Evolutionary conservation across 2,797 vertebrate species (phyloP), one percentile per base, ranked within the genome.

Genomic region (Alcedo atthis): DNA sequence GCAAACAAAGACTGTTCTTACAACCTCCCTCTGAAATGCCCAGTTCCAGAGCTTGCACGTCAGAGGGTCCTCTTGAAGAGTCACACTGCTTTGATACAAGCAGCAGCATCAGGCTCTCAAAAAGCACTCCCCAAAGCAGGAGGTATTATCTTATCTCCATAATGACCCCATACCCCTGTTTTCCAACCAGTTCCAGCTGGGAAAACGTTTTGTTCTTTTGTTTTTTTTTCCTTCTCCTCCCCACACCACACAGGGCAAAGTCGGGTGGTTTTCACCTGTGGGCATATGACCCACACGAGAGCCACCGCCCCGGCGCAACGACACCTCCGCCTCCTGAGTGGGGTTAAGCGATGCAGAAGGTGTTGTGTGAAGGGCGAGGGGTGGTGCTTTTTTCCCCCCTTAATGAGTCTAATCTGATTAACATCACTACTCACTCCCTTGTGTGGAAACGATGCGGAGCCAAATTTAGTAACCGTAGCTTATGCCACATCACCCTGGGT

Each of bases 401-500:
- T 93, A 83, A 92, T 92, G 88, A 96, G 86, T 90, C 94, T 96
- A 95, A 95, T 95, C 92, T 95, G 92, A 96, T 96, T 96, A 96
- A 89, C 94, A 91, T 79, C 88, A 92, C 87, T 87, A 84, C 89
- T 93, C 53, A 28, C 89, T 95, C 87, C 94, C 95, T 96, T 93
- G 87, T 90, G 89, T 89, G 90, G 94, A 96, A 96, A 92, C 88
- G 94, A 95, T 69, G 87, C 16, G 19, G 78, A 96, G 91, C 87
- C 90, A 95, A 95, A 93, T 96, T 94, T 96, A 95, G 92, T 55
- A 69, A 85, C 86, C 48, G 55, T 80, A 79, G 62, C 93, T 87
- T 89, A 81, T 93, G 64, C 42, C 92, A 85, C 84, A 89, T 92
- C 77, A 76, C 77, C 69, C 92, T 90, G 71, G 82, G 93, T 93